These are phyloP conservation scores for Caenorhabditis brenneri DNA, from an alignment of 1,140 invertebrate genomes.

Conservation along the genomic window DNA sequence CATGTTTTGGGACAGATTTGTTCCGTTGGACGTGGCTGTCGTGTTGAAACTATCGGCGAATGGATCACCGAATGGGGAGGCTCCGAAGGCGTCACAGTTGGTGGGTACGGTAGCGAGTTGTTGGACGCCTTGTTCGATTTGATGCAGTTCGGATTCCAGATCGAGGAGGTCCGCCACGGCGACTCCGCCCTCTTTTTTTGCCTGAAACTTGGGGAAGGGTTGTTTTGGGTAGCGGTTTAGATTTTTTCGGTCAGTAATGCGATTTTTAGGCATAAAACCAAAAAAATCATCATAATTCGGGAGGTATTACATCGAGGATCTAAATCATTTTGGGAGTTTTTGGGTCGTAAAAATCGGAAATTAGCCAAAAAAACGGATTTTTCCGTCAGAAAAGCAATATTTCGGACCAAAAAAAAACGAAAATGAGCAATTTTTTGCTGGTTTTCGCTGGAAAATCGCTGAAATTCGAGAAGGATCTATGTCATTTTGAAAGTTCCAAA, in stretches of 20 bases:
- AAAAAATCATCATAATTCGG: too few relatives aligned
- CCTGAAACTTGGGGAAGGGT: not conserved
- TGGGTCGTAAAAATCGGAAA: too few relatives aligned
- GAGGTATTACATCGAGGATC: too few relatives aligned
- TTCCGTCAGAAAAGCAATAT: too few relatives aligned
- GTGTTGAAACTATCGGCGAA: constrained; percentile 48
- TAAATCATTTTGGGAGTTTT: too few relatives aligned
- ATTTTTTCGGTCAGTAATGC: not conserved
- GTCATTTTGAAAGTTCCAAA: too few relatives aligned
- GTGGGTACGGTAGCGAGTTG: constrained; percentile 69
- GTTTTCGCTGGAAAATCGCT: too few relatives aligned
- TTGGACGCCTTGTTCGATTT: constrained; percentile 78
- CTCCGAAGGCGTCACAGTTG: constrained; percentile 54
- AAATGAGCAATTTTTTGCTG: too few relatives aligned
- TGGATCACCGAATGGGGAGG: constrained; percentile 66
- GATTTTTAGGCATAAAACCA: too few relatives aligned
- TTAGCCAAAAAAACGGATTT: too few relatives aligned
- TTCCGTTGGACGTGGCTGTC: constrained; percentile 10
- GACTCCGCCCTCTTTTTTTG: constrained; percentile 60
- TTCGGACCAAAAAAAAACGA: too few relatives aligned
- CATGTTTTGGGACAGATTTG: not conserved
- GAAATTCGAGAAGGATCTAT: too few relatives aligned
- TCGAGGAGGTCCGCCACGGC: constrained; percentile 84
- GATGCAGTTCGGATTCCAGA: constrained; percentile 87
- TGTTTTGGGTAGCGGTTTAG: not conserved